Conservation (phyloP, 2,797 vertebrate species). For the Phataginus tricuspis region DNA sequence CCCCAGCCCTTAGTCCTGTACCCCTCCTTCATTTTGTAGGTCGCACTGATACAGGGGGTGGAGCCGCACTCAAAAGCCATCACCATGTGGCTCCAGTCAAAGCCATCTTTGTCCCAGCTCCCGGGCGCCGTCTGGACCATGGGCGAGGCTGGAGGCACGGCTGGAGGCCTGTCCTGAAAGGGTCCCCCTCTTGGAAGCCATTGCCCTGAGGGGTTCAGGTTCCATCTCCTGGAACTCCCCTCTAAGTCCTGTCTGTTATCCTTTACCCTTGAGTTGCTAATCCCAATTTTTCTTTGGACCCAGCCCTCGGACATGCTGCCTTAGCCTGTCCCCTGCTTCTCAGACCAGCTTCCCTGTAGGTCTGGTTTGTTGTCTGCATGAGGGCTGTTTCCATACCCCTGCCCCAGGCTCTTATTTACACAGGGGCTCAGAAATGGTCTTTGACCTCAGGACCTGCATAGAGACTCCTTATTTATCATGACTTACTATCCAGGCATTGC, state of each 20-base stretch:
- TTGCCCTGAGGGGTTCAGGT: too few relatives aligned
- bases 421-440: neutral
- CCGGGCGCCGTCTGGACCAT: neutral
- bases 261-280: neutral
- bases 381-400: neutral
- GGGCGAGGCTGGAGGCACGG: too few relatives aligned
- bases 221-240: neutral
- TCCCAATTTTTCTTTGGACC: neutral
- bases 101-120: neutral
- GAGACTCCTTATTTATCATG: neutral
- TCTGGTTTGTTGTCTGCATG: too few relatives aligned
- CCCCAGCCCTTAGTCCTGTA: too few relatives aligned
- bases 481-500: neutral
- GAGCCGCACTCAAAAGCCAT: neutral
- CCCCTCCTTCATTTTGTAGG: neutral
- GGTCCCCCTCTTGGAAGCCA: neutral
- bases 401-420: neutral
- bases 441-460: neutral
- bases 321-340: neutral
- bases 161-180: neutral
- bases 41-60: neutral
- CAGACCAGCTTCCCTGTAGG: neutral
- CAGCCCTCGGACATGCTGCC: neutral
- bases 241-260: neutral
- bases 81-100: neutral